phyloP scores from a whole-genome alignment of 2,888 invertebrate genomes.

The Noctua fimbriata region DNA sequence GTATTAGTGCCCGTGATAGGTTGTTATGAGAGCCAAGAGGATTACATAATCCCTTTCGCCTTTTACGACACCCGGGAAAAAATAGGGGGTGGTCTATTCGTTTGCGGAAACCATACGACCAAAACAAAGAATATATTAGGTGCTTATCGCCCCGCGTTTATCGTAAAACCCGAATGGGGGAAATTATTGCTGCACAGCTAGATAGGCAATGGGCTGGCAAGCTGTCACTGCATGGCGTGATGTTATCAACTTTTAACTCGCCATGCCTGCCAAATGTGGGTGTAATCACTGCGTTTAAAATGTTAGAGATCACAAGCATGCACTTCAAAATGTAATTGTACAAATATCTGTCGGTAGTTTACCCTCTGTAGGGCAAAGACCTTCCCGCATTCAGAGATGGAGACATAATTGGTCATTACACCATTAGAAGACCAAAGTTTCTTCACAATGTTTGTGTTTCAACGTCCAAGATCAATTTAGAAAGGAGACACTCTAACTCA shows the following conservation, averaged over 20 bases:
- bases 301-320: conserved; percentile 45
- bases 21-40: conserved; percentile 25
- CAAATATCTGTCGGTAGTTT: background rate
- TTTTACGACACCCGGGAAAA: conserved; percentile 25
- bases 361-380: accelerated
- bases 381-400: background rate
- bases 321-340: conserved; percentile 3
- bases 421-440: conserved; percentile 9
- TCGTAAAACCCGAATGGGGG: conserved; percentile 54
- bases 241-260: conserved; percentile 56
- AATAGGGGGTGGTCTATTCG: conserved; percentile 30
- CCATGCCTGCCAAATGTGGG: conserved; percentile 54
- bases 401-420: background rate
- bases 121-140: conserved; percentile 58
- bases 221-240: conserved; percentile 53
- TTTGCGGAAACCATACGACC: conserved; percentile 50
- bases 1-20: conserved; percentile 35
- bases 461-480: conserved; percentile 11
- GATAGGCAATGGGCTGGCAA: conserved; percentile 55
- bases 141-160: conserved; percentile 51
- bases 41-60: conserved; percentile 37
- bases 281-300: conserved; percentile 33
- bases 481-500: conserved; percentile 2
- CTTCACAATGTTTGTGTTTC: background rate
- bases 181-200: conserved; percentile 57